Evolutionary conservation across 2,888 invertebrate genomes (phyloP).

Genomic region (Fabriciana adippe): DNA sequence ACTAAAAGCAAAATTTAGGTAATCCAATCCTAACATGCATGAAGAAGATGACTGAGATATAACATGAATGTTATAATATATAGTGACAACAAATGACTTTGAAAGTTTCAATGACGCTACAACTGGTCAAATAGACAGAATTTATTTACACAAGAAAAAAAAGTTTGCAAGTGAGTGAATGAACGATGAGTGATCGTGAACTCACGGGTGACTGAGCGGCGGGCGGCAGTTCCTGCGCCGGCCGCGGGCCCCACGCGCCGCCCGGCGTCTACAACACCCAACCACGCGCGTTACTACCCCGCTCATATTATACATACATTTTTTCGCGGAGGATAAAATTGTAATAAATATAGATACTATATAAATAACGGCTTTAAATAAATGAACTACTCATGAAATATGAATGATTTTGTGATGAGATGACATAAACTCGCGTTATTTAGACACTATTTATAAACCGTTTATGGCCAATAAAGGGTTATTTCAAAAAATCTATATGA

Average conservation of each 20-base stretch:
- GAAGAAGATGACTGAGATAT: neutral
- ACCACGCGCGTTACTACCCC: constrained; percentile 36
- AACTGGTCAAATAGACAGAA: constrained; percentile 1
- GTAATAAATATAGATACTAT: too few relatives aligned
- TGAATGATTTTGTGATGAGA: too few relatives aligned
- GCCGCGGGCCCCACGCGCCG: constrained; percentile 61
- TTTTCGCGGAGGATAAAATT: too few relatives aligned
- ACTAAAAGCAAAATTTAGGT: neutral
- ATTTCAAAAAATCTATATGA: too few relatives aligned
- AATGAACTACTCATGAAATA: too few relatives aligned
- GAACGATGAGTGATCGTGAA: constrained; percentile 37
- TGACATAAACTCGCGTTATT: too few relatives aligned
- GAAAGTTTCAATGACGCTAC: constrained; percentile 1
- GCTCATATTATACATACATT: constrained; percentile 15
- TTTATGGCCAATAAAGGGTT: too few relatives aligned
- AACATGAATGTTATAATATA: neutral
- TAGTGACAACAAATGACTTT: neutral
- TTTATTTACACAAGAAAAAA: neutral
- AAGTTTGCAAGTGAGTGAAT: constrained; percentile 7
- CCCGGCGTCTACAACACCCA: constrained; percentile 51
- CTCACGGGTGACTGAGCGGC: constrained; percentile 62
- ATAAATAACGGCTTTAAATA: too few relatives aligned
- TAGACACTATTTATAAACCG: too few relatives aligned
- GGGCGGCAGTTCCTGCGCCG: constrained; percentile 58
- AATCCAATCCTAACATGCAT: constrained; percentile 13